A percentile compares a stretch with the other conserved stretches of the same genome.
phyloP scores from a whole-genome alignment of 1,140 invertebrate genomes.

The Rhizoglyphus robini region DNA sequence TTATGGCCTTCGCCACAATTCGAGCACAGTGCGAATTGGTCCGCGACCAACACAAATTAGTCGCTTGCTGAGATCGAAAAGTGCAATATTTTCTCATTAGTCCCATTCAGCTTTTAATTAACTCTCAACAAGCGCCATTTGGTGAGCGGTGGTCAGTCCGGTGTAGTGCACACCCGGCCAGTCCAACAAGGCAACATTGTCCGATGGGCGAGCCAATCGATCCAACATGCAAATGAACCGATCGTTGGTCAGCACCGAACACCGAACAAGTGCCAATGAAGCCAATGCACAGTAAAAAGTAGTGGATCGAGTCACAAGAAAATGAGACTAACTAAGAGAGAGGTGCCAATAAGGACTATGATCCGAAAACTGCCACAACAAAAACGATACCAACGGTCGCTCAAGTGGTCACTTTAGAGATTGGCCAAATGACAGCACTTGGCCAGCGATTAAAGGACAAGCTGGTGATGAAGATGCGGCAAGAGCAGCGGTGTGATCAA shows the following conservation, averaged over 20 bases:
- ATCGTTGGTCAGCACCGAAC: neutral
- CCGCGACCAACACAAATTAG: constrained; percentile 1
- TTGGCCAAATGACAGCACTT: neutral
- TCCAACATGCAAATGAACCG: neutral
- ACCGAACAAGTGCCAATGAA: neutral
- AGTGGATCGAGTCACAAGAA: neutral
- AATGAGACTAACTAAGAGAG: neutral
- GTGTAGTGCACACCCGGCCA: neutral
- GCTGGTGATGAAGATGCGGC: neutral
- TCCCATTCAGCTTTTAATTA: neutral
- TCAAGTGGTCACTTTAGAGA: neutral
- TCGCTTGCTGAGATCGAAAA: neutral
- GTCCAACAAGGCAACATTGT: neutral
- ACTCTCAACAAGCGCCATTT: neutral
- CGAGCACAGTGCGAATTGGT: no score
- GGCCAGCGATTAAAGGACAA: neutral
- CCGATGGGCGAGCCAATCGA: neutral
- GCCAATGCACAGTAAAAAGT: neutral
- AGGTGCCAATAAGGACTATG: neutral
- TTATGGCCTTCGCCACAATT: neutral
- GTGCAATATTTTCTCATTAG: constrained; percentile 12
- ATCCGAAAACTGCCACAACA: no score
- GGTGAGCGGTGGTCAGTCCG: neutral
- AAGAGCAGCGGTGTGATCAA: neutral
- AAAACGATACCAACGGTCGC: no score